Evolutionary conservation across 2,113 vertebrate genomes (phyloP).

Genomic region (Urocynchramus pylzowi): DNA sequence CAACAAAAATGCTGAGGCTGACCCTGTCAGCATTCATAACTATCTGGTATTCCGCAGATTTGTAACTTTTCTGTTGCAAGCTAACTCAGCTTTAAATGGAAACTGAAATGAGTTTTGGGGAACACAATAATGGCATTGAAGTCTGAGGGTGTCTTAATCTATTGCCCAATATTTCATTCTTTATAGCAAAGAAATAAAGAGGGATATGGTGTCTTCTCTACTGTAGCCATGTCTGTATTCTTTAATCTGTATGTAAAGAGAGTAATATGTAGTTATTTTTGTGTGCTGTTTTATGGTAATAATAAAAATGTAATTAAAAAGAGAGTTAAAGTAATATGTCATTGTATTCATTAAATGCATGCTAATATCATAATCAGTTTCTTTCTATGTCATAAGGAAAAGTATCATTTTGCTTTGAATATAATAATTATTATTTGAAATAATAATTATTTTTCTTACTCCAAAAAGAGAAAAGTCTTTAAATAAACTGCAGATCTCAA

Average conservation of each 20-base stretch:
- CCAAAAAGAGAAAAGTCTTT: background rate
- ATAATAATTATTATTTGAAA: background rate
- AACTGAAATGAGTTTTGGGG: background rate
- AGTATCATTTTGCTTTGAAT: background rate
- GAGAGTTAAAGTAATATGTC: background rate
- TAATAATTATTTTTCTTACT: background rate
- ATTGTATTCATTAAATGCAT: background rate
- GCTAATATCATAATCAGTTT: background rate
- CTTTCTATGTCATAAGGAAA: background rate
- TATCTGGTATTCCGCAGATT: background rate
- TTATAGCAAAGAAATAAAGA: background rate
- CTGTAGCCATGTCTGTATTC: background rate
- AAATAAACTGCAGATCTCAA: background rate
- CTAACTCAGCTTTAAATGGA: background rate
- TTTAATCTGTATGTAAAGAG: background rate
- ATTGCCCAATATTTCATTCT: background rate
- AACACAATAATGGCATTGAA: background rate
- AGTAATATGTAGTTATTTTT: background rate
- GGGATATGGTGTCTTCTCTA: background rate
- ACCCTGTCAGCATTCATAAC: background rate
- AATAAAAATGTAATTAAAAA: background rate
- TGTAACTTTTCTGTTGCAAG: background rate
- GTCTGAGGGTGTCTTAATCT: background rate
- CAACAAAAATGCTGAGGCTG: background rate
- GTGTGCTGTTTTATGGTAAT: background rate